A percentile compares a stretch with the other conserved stretches of the same genome.
Evolutionary conservation across 2,888 invertebrate genomes (phyloP).

Genomic region (Nematopogon swammerdamellus): DNA sequence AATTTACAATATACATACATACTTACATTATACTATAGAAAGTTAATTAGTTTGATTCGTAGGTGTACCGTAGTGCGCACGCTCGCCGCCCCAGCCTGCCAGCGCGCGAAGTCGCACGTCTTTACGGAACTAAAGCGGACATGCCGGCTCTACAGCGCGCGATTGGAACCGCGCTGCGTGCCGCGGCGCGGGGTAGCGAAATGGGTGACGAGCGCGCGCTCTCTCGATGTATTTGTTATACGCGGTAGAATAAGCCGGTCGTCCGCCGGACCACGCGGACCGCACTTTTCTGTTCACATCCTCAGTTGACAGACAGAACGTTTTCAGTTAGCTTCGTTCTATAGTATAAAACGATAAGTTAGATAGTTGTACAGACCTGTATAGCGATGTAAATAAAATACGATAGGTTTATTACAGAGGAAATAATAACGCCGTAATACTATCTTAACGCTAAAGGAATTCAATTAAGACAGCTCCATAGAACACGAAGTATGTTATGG

Average conservation of each 20-base stretch:
- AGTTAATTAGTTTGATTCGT: slow-evolving; percentile 56
- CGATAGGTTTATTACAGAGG: slow-evolving; percentile 51
- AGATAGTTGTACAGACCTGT: slow-evolving; percentile 46
- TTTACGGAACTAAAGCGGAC: too few species aligned
- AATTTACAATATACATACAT: slow-evolving; percentile 40
- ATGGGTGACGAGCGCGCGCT: too few species aligned
- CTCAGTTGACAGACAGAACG: slow-evolving; percentile 36
- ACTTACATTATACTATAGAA: slow-evolving; percentile 51
- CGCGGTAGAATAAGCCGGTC: slow-evolving; percentile 41
- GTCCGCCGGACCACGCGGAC: slow-evolving; percentile 33
- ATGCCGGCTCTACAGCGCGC: too few species aligned
- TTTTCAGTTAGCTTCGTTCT: slow-evolving; percentile 37
- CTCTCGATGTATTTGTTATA: slow-evolving; percentile 55
- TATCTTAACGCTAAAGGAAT: slow-evolving; percentile 47
- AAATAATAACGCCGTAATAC: slow-evolving; percentile 28
- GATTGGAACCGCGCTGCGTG: too few species aligned
- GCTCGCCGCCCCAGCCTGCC: slow-evolving; percentile 16
- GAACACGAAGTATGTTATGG: slow-evolving; percentile 30
- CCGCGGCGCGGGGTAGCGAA: too few species aligned
- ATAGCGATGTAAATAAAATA: slow-evolving; percentile 46
- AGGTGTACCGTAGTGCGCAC: slow-evolving; percentile 45
- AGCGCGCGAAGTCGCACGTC: too few species aligned
- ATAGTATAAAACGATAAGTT: slow-evolving; percentile 43
- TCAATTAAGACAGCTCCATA: slow-evolving; percentile 44
- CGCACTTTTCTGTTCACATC: slow-evolving; percentile 38